Conservation (phyloP, 2,797 vertebrate genomes). For the Micrastur ruficollis region DNA sequence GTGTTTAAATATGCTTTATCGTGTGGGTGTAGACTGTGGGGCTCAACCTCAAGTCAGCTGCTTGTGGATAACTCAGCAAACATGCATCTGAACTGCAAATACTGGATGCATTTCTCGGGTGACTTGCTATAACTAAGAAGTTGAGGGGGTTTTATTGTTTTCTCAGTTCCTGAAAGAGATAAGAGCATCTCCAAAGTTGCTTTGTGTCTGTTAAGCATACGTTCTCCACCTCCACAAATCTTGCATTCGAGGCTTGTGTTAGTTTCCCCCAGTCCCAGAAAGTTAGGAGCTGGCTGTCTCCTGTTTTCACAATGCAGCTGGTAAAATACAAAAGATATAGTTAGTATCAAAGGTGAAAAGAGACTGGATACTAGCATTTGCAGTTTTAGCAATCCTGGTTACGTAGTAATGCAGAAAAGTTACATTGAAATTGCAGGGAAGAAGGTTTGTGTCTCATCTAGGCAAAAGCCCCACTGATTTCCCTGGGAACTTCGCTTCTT, state of each 20-base stretch:
- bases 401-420: background rate
- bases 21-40: background rate
- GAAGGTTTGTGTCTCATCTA: background rate
- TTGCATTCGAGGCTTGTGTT: fast-evolving
- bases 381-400: background rate
- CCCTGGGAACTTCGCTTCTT: background rate
- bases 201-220: background rate
- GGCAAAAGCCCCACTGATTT: background rate
- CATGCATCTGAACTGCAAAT: fast-evolving
- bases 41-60: background rate
- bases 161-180: background rate
- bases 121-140: background rate
- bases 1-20: background rate
- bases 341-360: background rate
- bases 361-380: background rate
- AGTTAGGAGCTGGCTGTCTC: background rate
- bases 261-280: background rate
- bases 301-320: background rate
- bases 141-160: background rate
- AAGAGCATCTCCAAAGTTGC: background rate
- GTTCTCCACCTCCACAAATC: background rate
- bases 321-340: background rate
- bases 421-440: background rate
- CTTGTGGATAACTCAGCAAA: background rate
- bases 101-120: background rate